These are phyloP conservation scores for Peromyscus melanophrys DNA, from an alignment of 2,797 vertebrate genomes.

Conservation along the genomic window DNA sequence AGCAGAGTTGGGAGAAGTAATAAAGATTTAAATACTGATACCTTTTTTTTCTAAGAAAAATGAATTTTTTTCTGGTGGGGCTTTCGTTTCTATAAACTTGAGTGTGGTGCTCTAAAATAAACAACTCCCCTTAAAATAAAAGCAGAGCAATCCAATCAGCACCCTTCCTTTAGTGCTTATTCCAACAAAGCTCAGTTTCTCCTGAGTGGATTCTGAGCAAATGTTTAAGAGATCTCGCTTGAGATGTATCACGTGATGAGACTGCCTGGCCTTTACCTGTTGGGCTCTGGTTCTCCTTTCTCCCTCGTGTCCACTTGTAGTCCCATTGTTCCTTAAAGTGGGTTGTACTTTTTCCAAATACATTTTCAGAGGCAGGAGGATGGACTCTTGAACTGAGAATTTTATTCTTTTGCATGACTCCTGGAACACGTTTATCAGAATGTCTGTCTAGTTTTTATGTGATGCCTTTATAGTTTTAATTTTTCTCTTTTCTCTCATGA, in stretches of 20 bases:
- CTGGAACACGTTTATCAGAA: slow-evolving; percentile 10
- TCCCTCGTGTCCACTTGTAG: background rate
- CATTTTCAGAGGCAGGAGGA: background rate
- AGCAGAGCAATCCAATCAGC: background rate
- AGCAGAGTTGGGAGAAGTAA: background rate
- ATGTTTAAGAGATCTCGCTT: slow-evolving; percentile 35
- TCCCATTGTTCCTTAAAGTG: background rate
- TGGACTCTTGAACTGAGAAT: background rate
- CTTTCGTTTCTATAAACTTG: slow-evolving; percentile 59
- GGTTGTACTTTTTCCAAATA: background rate
- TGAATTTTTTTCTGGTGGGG: background rate
- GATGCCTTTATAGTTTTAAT: background rate
- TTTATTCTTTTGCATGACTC: background rate
- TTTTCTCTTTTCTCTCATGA: background rate
- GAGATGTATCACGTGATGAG: background rate
- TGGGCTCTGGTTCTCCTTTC: background rate
- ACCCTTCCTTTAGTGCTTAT: background rate
- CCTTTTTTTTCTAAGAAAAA: slow-evolving; percentile 55
- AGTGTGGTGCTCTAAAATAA: background rate
- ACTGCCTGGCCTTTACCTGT: background rate
- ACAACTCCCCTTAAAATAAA: background rate
- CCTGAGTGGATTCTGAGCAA: slow-evolving; percentile 2
- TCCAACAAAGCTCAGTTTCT: background rate
- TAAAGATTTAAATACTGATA: slow-evolving; percentile 15
- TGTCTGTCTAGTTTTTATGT: slow-evolving; percentile 3